phyloP scores from a whole-genome alignment of 2,113 vertebrate species.

The Heterotilapia buettikoferi region DNA sequence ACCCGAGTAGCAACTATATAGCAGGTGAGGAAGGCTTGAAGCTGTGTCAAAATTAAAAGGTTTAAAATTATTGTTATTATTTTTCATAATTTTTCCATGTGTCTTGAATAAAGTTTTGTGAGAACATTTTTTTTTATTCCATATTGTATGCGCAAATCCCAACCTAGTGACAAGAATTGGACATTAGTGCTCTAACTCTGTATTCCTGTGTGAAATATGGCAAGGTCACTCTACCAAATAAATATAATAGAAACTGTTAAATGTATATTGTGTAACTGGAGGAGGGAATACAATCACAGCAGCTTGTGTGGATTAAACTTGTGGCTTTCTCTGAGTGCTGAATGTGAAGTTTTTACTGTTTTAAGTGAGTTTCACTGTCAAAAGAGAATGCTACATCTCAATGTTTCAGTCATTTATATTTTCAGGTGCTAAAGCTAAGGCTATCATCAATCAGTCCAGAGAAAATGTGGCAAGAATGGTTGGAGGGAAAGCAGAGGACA shows the following conservation, averaged over 20 bases:
- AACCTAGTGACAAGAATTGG: not conserved
- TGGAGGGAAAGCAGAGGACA: constrained; percentile 76
- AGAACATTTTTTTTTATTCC: not conserved
- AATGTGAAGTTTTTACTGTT: not conserved
- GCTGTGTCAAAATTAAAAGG: not conserved
- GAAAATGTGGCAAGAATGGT: constrained; percentile 83
- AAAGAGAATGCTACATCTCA: not conserved
- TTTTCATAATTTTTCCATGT: not conserved
- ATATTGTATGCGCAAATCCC: not conserved
- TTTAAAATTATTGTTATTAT: not conserved
- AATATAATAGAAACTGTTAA: not conserved
- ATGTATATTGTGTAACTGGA: not conserved
- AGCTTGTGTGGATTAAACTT: not conserved
- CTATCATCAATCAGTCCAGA: constrained; percentile 76
- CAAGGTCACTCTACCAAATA: not conserved
- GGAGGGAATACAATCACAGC: not conserved
- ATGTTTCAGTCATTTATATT: not conserved
- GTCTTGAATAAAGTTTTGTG: not conserved
- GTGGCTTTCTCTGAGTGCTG: not conserved
- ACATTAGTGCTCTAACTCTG: not conserved
- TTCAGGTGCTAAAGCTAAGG: constrained; percentile 80
- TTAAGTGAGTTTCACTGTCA: not conserved
- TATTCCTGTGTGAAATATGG: not conserved
- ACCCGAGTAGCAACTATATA: constrained; percentile 85
- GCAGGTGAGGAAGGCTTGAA: constrained; percentile 72